A percentile compares a stretch with the other conserved stretches of the same genome.
phyloP scores from a whole-genome alignment of 2,797 vertebrate species.

The Sorex maritimensis region DNA sequence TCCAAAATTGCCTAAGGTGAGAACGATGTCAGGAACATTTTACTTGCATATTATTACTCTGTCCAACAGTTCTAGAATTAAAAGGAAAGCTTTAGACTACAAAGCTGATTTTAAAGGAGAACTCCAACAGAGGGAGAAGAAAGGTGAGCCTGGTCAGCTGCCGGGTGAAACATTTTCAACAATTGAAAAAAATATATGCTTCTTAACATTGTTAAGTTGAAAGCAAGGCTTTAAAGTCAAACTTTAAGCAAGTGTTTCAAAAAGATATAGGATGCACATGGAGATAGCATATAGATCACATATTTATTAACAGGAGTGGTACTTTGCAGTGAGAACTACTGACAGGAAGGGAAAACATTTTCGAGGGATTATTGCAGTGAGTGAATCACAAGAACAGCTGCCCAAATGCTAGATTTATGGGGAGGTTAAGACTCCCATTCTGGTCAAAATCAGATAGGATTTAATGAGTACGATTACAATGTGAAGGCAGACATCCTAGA shows the following conservation, averaged over 20 bases:
- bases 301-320: constrained; percentile 44
- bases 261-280: constrained; percentile 21
- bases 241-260: constrained; percentile 53
- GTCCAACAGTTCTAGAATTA: constrained; percentile 15
- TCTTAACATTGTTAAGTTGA: constrained; percentile 38
- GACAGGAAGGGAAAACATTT: constrained; percentile 50
- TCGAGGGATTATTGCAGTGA: constrained; percentile 34
- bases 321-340: constrained; percentile 38
- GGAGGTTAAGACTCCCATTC: constrained; percentile 41
- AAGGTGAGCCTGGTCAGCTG: not conserved
- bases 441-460: constrained; percentile 57
- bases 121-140: not conserved
- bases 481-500: constrained; percentile 18
- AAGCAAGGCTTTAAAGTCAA: constrained; percentile 47
- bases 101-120: constrained; percentile 69
- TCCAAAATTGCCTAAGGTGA: constrained; percentile 56
- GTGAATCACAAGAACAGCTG: constrained; percentile 63
- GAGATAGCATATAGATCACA: not conserved
- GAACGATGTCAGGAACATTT: constrained; percentile 68
- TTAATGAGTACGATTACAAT: constrained; percentile 62
- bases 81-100: constrained; percentile 30
- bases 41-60: constrained; percentile 4
- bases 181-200: not conserved
- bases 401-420: constrained; percentile 50
- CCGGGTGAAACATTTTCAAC: not conserved